phyloP scores from a whole-genome alignment of 2,113 vertebrate genomes.

The Dicrurus megarhynchus region DNA sequence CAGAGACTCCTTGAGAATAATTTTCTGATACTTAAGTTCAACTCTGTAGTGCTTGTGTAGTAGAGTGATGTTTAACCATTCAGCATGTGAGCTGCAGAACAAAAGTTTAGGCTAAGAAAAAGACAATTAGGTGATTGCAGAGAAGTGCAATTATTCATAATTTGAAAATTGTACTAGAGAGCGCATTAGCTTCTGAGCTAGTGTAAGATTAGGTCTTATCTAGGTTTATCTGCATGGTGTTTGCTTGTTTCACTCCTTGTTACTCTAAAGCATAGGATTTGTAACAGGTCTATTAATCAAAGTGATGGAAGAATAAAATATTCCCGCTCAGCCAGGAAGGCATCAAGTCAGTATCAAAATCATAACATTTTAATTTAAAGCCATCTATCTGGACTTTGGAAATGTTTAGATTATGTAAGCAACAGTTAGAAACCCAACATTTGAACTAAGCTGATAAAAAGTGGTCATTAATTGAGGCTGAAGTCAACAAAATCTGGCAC shows the following conservation, averaged over 20 bases:
- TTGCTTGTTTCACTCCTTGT: constrained; percentile 31
- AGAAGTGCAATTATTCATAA: background rate
- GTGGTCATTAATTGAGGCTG: constrained; percentile 73
- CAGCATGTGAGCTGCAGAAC: background rate
- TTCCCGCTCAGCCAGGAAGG: constrained; percentile 64
- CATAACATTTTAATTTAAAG: constrained; percentile 68
- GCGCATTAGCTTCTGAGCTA: constrained; percentile 29
- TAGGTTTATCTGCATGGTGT: background rate
- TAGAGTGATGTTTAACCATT: background rate
- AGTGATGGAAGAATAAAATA: constrained; percentile 67
- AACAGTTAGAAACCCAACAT: constrained; percentile 67
- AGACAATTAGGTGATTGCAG: background rate
- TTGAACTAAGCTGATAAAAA: constrained; percentile 69
- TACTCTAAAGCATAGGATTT: constrained; percentile 34
- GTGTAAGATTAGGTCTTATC: background rate
- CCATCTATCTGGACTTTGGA: constrained; percentile 55
- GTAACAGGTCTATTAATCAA: constrained; percentile 65
- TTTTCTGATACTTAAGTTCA: background rate
- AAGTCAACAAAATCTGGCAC: constrained; percentile 70
- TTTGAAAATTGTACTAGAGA: background rate
- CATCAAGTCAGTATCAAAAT: constrained; percentile 68
- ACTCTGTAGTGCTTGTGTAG: background rate
- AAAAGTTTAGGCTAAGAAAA: background rate
- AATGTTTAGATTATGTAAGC: constrained; percentile 71
- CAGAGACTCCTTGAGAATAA: background rate